Conservation (phyloP, 2,113 vertebrate genomes). For the Pongo pygmaeus region DNA sequence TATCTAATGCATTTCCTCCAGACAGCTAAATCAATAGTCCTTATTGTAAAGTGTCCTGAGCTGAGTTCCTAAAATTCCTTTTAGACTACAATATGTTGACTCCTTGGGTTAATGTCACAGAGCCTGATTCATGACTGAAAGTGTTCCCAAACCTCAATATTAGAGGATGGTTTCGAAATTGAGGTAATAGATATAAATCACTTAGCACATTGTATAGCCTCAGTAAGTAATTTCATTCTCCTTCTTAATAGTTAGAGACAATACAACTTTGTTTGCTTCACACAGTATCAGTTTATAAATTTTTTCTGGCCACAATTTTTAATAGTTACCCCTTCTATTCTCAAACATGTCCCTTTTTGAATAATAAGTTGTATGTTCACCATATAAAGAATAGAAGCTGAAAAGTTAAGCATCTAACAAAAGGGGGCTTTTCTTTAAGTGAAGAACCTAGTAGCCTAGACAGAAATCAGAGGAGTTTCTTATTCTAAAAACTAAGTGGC, state of each 20-base stretch:
- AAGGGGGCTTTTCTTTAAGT: neutral
- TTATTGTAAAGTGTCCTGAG: neutral
- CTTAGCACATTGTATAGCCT: neutral
- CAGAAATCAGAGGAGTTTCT: neutral
- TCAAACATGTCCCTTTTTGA: neutral
- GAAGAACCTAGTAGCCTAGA: neutral
- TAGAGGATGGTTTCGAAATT: neutral
- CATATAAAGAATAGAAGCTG: neutral
- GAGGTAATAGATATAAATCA: neutral
- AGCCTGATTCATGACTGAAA: neutral
- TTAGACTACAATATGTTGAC: neutral
- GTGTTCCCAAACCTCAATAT: neutral
- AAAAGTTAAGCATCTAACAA: neutral
- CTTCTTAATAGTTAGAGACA: neutral
- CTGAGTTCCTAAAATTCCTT: conserved; percentile 49
- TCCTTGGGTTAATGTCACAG: neutral
- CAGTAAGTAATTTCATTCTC: neutral
- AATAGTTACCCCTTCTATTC: neutral
- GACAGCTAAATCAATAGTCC: conserved; percentile 22
- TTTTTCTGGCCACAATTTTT: neutral
- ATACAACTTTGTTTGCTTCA: neutral
- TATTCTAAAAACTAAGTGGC: neutral
- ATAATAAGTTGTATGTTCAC: neutral
- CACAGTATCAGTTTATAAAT: neutral
- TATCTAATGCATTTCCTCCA: conserved; percentile 7